A percentile compares a stretch with the other conserved stretches of the same genome.
Evolutionary conservation across 1,140 invertebrate genomes (phyloP).

Genomic region (Camponotus pennsylvanicus): DNA sequence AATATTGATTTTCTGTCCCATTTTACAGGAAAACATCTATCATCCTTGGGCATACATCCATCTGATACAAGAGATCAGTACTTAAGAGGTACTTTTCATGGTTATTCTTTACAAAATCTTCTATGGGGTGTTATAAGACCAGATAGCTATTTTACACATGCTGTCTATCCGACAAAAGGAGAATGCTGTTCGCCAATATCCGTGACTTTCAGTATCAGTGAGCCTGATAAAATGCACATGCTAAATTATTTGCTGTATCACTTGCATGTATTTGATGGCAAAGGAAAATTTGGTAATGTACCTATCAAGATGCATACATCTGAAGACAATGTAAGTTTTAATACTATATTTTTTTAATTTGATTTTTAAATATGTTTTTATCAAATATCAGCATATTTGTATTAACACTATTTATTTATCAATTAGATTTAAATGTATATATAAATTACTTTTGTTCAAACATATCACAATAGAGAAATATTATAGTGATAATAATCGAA

Average conservation of each 20-base stretch:
- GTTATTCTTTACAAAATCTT: slow-evolving; percentile 85
- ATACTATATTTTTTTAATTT: not conserved
- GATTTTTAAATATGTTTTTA: not conserved
- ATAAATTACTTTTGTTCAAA: not conserved
- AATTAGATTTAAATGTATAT: not conserved
- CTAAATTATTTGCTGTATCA: slow-evolving; percentile 85
- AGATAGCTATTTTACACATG: slow-evolving; percentile 84
- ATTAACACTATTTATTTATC: not conserved
- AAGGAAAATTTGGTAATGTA: slow-evolving; percentile 80
- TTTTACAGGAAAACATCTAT: slow-evolving; percentile 85
- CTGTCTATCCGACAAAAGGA: slow-evolving; percentile 81
- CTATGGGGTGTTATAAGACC: slow-evolving; percentile 83
- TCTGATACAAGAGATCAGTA: slow-evolving; percentile 85
- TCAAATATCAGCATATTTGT: not conserved
- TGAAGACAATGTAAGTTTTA: slow-evolving; percentile 79
- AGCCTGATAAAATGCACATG: slow-evolving; percentile 84
- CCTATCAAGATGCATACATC: slow-evolving; percentile 78
- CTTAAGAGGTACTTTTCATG: slow-evolving; percentile 85
- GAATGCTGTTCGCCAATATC: slow-evolving; percentile 84
- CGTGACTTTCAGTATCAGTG: slow-evolving; percentile 84
- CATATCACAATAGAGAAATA: not conserved
- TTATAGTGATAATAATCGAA: not conserved
- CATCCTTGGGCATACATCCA: slow-evolving; percentile 82
- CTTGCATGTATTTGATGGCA: slow-evolving; percentile 79
- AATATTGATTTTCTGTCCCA: not conserved